Percentiles rank a stretch among this genome's conserved stretches.
phyloP scores from a whole-genome alignment of 2,797 vertebrate genomes.

The Buphagus erythrorhynchus region DNA sequence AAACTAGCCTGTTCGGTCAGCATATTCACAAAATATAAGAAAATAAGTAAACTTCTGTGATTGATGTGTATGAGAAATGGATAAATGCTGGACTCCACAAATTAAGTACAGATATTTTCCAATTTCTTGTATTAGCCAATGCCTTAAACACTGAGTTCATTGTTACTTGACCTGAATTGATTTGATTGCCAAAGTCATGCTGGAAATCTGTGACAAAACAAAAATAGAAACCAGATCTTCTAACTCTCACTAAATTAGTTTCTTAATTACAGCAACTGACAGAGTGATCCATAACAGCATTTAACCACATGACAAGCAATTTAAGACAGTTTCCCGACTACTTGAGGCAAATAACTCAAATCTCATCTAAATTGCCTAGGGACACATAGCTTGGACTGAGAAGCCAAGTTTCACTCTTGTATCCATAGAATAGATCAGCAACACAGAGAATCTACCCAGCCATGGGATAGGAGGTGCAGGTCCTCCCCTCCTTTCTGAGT shows the following conservation, averaged over 20 bases:
- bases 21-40: not conserved
- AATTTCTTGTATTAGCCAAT: not conserved
- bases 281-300: not conserved
- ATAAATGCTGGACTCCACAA: not conserved
- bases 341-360: not conserved
- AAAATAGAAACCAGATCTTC: not conserved
- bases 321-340: not conserved
- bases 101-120: not conserved
- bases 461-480: fast-evolving
- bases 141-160: not conserved
- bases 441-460: not conserved
- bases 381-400: not conserved
- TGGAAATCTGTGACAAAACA: not conserved
- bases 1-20: not conserved
- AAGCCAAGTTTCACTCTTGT: not conserved
- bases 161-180: not conserved
- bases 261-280: not conserved
- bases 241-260: not conserved
- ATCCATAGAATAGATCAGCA: not conserved
- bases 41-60: not conserved
- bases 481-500: not conserved
- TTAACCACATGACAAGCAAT: not conserved
- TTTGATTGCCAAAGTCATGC: not conserved
- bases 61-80: not conserved
- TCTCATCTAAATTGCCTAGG: not conserved